Conservation (phyloP, 2,888 invertebrate genomes). For the Diarsia brunnea region DNA sequence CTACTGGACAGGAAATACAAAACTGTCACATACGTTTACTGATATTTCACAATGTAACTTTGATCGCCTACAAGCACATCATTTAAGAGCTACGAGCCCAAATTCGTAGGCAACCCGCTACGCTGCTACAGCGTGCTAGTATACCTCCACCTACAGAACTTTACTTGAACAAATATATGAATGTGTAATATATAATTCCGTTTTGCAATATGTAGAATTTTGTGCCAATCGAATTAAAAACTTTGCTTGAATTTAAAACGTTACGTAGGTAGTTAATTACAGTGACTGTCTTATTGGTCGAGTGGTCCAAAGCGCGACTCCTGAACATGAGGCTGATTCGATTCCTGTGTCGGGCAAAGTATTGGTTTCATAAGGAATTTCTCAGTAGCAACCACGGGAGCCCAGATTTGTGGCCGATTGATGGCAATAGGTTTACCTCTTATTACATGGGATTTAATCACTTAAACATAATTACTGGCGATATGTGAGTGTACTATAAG, state of each 20-base stretch:
- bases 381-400: no score
- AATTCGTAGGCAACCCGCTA: conserved; percentile 24
- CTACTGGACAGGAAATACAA: not conserved
- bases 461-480: no score
- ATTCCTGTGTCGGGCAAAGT: no score
- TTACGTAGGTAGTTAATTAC: no score
- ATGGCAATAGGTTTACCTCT: not conserved
- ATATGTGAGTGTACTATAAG: no score
- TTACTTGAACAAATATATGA: not conserved
- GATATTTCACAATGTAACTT: not conserved
- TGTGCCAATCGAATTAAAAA: no score
- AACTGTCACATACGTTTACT: not conserved
- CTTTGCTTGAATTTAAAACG: no score
- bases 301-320: no score
- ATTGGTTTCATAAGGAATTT: no score
- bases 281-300: not conserved
- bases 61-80: conserved; percentile 2
- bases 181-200: not conserved
- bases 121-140: conserved; percentile 30
- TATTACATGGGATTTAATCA: no score
- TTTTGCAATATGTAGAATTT: not conserved
- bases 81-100: conserved; percentile 12
- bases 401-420: not conserved
- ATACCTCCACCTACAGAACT: not conserved
- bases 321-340: no score